Base-by-base conservation (phyloP, 2,797 vertebrate species). In the Oreortyx pictus region DNA sequence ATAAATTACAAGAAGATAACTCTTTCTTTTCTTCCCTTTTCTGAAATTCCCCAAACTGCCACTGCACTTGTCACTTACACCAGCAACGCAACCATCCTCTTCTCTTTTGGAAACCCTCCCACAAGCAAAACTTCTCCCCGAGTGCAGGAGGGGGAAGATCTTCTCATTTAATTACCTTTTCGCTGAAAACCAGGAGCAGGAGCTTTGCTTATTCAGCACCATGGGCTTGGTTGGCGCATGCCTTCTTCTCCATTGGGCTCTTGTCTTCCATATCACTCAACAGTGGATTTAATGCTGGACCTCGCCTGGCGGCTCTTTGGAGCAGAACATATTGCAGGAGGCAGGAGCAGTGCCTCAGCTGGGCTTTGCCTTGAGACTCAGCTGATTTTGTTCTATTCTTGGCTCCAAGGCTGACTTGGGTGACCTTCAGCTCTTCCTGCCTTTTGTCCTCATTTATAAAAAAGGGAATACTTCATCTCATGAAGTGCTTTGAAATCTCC, bases 391-490 rank as follows among this genome's bases (percentile, higher is more conserved):
- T 37, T 59, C 46, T 44, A 4, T 79, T 90, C 66, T 71, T 88
- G 88, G 27, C 86, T 90, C 83, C 72, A 31, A 47, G 78, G 78
- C 35, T 90, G 74, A 12, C 60, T 33, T 29, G 67, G 39, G 17
- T 86, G 61, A 91, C 86, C 90, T 92, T 90, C 90, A 88, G 33
- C 72, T 90, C 56, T 76, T 88, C 71, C 56, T 84, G 74, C 71
- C 59, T 44, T 2, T 76, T 84, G 71, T 66, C 78, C 59, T 86
- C 47, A 9, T 50, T 54, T 64, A 11, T 31, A 12, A 44, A 67
- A 66, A 78, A 7, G 13, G 43, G 60, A 33, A 73, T 72, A 4
- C 9, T 72, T 92, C 31, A 50, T 71, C 52, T 93, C 39, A 6
- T 31, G 24, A 86, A 39, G 49, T 1, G 0, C 73, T 86, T 86